These are phyloP conservation scores for Chionomys nivalis DNA, from an alignment of 2,113 vertebrate species.

Conservation along the genomic window DNA sequence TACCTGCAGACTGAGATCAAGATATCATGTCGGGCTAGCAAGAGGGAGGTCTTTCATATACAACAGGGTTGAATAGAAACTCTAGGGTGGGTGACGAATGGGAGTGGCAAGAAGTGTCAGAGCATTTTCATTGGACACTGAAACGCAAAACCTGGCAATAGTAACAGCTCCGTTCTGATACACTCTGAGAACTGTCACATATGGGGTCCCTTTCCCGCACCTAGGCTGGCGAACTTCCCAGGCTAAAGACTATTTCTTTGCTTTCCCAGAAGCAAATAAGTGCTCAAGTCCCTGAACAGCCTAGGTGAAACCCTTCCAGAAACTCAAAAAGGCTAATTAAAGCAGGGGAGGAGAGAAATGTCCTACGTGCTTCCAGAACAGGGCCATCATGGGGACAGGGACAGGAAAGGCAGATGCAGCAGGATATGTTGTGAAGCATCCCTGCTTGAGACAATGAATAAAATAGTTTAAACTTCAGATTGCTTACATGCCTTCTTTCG, in stretches of 20 bases:
- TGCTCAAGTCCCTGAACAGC: not conserved
- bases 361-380: not conserved
- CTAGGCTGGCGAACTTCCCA: not conserved
- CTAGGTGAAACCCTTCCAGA: not conserved
- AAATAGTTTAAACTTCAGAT: not conserved
- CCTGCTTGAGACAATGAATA: no score
- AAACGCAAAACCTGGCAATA: not conserved
- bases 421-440: not conserved
- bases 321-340: not conserved
- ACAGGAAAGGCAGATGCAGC: not conserved
- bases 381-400: not conserved
- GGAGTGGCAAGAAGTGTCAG: not conserved
- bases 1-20: not conserved
- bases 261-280: not conserved
- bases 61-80: not conserved
- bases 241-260: not conserved
- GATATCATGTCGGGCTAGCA: not conserved
- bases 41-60: not conserved
- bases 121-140: no score
- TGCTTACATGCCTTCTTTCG: not conserved
- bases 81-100: not conserved
- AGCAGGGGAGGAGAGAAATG: rapidly evolving
- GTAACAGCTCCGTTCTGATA: not conserved
- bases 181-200: not conserved
- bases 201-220: not conserved